Conservation (phyloP, 2,888 invertebrate species). For the Nomada fabriciana region DNA sequence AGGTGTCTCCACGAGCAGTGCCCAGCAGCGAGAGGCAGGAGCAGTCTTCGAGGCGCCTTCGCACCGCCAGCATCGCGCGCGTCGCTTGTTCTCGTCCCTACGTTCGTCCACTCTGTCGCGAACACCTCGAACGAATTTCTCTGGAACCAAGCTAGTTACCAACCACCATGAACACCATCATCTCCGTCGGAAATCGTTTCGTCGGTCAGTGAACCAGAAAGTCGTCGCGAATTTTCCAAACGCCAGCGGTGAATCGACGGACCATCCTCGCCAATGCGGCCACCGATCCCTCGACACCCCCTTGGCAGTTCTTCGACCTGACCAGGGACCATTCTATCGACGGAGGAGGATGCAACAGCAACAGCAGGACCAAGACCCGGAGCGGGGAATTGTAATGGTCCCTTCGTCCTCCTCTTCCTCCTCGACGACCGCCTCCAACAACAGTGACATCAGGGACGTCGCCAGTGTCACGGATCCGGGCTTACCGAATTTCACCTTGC, state of each 20-base stretch:
- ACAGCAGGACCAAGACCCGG: slow-evolving; percentile 71
- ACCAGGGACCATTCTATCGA: slow-evolving; percentile 58
- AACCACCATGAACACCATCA: slow-evolving; percentile 29
- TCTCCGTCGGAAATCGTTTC: background rate
- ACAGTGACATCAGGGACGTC: slow-evolving; percentile 71
- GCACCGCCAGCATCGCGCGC: slow-evolving; percentile 87
- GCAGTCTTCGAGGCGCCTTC: slow-evolving; percentile 88
- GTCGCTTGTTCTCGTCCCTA: slow-evolving; percentile 72
- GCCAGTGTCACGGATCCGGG: slow-evolving; percentile 59
- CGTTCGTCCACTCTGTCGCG: slow-evolving; percentile 31
- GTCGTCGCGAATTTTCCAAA: background rate
- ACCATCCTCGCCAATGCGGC: slow-evolving; percentile 66
- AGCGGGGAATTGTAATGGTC: slow-evolving; percentile 65
- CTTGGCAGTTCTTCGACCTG: slow-evolving; percentile 54
- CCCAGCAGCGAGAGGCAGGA: slow-evolving; percentile 87
- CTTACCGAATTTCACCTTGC: slow-evolving; percentile 83
- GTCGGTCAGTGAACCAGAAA: slow-evolving; percentile 31
- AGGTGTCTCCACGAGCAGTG: slow-evolving; percentile 88
- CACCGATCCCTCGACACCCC: slow-evolving; percentile 45
- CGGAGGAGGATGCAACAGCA: slow-evolving; percentile 75
- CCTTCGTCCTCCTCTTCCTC: slow-evolving; percentile 56
- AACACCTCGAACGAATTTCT: slow-evolving; percentile 5
- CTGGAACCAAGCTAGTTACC: slow-evolving; percentile 24
- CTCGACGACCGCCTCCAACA: slow-evolving; percentile 54
- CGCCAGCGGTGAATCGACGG: background rate